Base-by-base conservation (phyloP, 64 coral and sea anemone genomes). In the Actinia equina region DNA sequence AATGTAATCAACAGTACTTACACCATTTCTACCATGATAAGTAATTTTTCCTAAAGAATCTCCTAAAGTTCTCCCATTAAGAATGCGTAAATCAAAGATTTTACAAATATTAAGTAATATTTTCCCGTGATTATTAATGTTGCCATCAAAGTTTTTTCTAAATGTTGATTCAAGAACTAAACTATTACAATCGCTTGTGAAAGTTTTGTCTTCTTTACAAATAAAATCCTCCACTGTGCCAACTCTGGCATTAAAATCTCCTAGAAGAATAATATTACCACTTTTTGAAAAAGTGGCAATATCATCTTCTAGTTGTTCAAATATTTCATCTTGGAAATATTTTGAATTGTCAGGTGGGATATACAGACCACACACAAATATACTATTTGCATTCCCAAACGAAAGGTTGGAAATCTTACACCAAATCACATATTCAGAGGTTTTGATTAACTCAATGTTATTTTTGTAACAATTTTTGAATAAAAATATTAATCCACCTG, bases 21-120 rank as follows among this genome's bases (percentile, higher is more conserved):
- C n/a, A n/a, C n/a, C n/a, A n/a, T n/a, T n/a, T n/a, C n/a, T n/a
- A 22, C 52, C 52, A 59, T 61, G 83, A 59, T 61, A 85, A 17
- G 83, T 85, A 3, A 22, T 0, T 37, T n/a, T 26, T 5, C 83
- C 83, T 22, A 85, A 44, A 63, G 55, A 85, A 37, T 85, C 83
- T 7, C 83, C 83, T 17, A 12, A 58, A 22, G 22, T 42, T 85
- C 83, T 85, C 16, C 83, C 83, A 30, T 85, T 85, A 63, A 63
- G 60, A 17, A 63, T 63, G 17, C 59, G 59, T 62, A 62, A 62
- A 62, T 62, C 17, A 62, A 62, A 62, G 0, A 62, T 62, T 62
- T 62, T 62, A 62, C 59, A 62, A 18, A 62, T 11, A 62, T 62
- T 37, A n/a, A n/a, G n/a, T n/a, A 62, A 16, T 20, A 18, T 62